Evolutionary conservation across 2,113 vertebrate genomes (phyloP).

Genomic region (Axis porcinus): DNA sequence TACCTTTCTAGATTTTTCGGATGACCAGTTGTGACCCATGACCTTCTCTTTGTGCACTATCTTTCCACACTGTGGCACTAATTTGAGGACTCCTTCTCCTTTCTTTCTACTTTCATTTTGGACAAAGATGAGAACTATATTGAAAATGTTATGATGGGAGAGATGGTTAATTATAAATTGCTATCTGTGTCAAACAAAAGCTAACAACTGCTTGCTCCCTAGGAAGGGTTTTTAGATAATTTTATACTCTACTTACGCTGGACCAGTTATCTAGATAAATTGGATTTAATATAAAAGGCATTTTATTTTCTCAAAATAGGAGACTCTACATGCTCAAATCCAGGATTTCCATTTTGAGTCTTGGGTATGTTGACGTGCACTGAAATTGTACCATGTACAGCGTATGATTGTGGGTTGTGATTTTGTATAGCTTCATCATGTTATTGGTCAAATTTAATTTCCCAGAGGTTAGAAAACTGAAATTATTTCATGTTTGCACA

Average conservation of each 20-base stretch:
- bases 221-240: neutral
- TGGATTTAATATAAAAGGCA: neutral
- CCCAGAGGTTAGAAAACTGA: neutral
- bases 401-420: neutral
- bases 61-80: neutral
- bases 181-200: neutral
- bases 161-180: neutral
- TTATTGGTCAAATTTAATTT: neutral
- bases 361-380: neutral
- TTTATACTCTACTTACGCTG: neutral
- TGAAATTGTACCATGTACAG: neutral
- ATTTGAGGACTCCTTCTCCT: neutral
- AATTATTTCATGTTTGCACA: neutral
- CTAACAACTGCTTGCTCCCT: neutral
- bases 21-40: neutral
- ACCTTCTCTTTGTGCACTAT: neutral
- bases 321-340: neutral
- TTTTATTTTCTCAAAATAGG: neutral
- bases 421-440: neutral
- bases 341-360: neutral
- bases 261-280: neutral
- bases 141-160: neutral
- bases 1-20: neutral
- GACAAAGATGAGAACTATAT: neutral
- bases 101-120: neutral